Conservation (phyloP, 2,797 vertebrate genomes). For the Melanotaenia boesemani region DNA sequence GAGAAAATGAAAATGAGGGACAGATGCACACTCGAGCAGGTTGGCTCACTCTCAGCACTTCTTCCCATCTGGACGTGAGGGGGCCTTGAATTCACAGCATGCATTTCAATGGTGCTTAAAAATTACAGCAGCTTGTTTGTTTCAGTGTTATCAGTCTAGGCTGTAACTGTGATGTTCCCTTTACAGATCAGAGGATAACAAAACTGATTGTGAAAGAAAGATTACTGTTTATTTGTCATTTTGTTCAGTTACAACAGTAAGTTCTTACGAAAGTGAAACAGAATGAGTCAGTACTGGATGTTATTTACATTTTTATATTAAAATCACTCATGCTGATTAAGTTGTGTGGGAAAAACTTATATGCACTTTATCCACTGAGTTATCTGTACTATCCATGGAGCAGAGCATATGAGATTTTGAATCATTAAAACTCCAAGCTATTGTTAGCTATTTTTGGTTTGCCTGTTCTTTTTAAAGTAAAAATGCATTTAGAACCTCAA, state of each 20-base stretch:
- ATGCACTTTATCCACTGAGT: too few species aligned
- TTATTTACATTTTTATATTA: neutral
- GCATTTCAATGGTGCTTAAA: neutral
- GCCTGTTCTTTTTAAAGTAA: too few species aligned
- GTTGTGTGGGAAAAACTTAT: too few species aligned
- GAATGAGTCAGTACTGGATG: neutral
- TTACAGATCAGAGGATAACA: constrained; percentile 2
- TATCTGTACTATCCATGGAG: too few species aligned
- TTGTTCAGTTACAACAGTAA: neutral
- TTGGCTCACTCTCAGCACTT: neutral
- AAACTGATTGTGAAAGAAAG: neutral
- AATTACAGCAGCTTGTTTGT: neutral
- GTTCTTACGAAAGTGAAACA: neutral
- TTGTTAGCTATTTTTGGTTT: too few species aligned
- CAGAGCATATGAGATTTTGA: too few species aligned
- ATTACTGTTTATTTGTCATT: neutral
- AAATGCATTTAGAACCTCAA: too few species aligned
- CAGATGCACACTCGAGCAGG: constrained; percentile 11
- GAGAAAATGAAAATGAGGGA: constrained; percentile 39
- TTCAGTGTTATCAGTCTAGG: neutral
- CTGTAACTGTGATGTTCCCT: constrained; percentile 9
- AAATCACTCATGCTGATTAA: neutral
- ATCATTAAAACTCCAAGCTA: too few species aligned
- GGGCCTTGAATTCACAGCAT: constrained; percentile 8
- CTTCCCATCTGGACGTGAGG: neutral